A percentile compares a stretch with the other conserved stretches of the same genome.
These are phyloP conservation scores for Ctenopoma multispine DNA, from an alignment of 2,797 vertebrate species.

Conservation along the genomic window DNA sequence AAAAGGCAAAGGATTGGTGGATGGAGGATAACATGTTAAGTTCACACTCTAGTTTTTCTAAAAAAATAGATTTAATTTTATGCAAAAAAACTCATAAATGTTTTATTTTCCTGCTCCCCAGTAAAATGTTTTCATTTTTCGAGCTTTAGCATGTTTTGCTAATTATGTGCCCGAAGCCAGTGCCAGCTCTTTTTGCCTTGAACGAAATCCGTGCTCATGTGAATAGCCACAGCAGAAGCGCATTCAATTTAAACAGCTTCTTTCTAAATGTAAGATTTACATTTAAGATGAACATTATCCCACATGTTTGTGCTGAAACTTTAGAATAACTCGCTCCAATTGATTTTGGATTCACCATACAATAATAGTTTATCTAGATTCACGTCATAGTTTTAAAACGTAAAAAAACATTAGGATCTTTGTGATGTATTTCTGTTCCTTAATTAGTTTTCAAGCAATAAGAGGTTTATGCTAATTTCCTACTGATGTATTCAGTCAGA, in stretches of 20 bases:
- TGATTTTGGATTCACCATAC: neutral
- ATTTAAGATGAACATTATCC: constrained; percentile 12
- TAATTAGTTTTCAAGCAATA: constrained; percentile 22
- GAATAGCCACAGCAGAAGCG: constrained; percentile 29
- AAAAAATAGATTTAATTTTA: constrained; percentile 55
- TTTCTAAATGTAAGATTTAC: constrained; percentile 5
- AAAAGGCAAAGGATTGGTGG: constrained; percentile 45
- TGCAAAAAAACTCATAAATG: constrained; percentile 73
- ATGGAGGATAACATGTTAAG: constrained; percentile 24
- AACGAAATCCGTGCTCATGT: constrained; percentile 53
- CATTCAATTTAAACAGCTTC: neutral
- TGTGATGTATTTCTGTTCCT: neutral
- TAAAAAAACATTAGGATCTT: neutral
- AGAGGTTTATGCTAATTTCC: constrained; percentile 30
- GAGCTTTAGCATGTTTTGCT: constrained; percentile 62
- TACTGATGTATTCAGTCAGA: constrained; percentile 22
- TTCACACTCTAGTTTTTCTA: constrained; percentile 56
- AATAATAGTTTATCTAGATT: neutral
- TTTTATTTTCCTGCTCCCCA: constrained; percentile 64
- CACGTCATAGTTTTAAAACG: neutral
- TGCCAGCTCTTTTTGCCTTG: constrained; percentile 40
- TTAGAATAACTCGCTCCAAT: neutral
- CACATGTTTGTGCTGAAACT: constrained; percentile 1
- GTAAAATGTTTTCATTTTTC: constrained; percentile 69
- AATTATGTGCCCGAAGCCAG: constrained; percentile 63